Evolutionary conservation across 2,113 vertebrate genomes (phyloP), one percentile per base, ranked within the genome.

Genomic region (Oreocharis arfaki): DNA sequence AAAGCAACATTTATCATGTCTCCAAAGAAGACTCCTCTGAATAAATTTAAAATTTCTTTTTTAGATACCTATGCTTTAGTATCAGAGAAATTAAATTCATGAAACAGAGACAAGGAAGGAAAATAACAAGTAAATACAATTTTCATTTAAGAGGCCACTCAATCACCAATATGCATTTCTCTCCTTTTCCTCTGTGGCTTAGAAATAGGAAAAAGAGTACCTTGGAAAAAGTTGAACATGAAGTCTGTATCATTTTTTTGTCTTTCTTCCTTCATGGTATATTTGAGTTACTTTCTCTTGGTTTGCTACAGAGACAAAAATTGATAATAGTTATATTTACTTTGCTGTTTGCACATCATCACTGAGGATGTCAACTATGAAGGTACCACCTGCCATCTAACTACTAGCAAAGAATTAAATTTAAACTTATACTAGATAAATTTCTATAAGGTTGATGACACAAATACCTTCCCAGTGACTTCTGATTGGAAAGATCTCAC

Each of bases 81-180:
- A 35, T 56, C 35, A 74, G 42, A 85, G 39, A 85, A 80, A 80
- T 67, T 57, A 70, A 74, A 73, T 33, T 50, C 4, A 68, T 42
- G 19, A 93, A 88, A 63, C 9, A 81, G 14, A 52, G 6, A 28
- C 14, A 71, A 84, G 30, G 12, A 65, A 93, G n/a, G 2, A 67
- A 90, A 91, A 69, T 18, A 81, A 28, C 3, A 79, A 60, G 49
- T 50, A 84, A 78, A 60, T 39, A 22, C 5, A 65, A 1, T 5
- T 77, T 90, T 90, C 1, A 37, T 85, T 85, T 57, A 89, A 89
- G 75, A 56, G 11, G 7, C 6, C 12, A 16, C 14, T 49, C 0
- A 0, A 13, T 64, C 59, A 87, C 24, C 0, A 4, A 22, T n/a
- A 33, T 4, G 0, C 56, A 30, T 32, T 35, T 74, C 5, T 83